Base-by-base conservation (phyloP, 2,797 vertebrate species). In the Chelon labrosus region DNA sequence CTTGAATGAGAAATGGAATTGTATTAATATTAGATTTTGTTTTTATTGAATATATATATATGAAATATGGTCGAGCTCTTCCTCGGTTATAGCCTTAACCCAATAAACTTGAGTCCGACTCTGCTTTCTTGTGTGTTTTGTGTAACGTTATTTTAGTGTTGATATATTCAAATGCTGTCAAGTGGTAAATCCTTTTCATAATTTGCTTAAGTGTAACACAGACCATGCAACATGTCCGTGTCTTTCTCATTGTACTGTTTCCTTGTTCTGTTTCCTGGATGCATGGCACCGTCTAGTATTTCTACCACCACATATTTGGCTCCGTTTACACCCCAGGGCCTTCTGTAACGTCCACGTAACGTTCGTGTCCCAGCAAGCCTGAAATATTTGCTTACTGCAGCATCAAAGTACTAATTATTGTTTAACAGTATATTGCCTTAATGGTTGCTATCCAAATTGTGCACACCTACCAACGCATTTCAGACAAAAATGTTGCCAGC, bases 281-380 rank as follows among this genome's bases (percentile, higher is more conserved):
- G 9, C 49, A 3, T 16, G 3, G 22, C 22, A 1, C 22, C 1
- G 14, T 54, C 0, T 17, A 0, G 0, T 10, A 7, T 53, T 53
- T 63, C 5, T 61, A 1, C 12, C 54, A 31, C 3, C 44, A 19
- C 65, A n/a, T 31, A 38, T 20, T 11, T 51, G 17, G 11, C 38
- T 11, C 16, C 6, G 38, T 67, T 2, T 25, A 6, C 62, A 37
- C 65, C 35, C 14, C 20, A 0, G 7, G 25, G 71, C 12, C 46
- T 70, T 39, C 31, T 35, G 6, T 35, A 35, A 7, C 31, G 4
- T 31, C 7, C 31, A 31, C 20, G 46, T 51, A 14, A 5, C 1
- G 0, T 25, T 75, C 89, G 16, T 72, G 91, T 80, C 65, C 58
- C 68, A 69, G 69, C 92, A 90, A 7, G 90, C 51, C 73, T 59